Base-by-base conservation (phyloP, 1,140 invertebrate species). In the Caenorhabditis brenneri region DNA sequence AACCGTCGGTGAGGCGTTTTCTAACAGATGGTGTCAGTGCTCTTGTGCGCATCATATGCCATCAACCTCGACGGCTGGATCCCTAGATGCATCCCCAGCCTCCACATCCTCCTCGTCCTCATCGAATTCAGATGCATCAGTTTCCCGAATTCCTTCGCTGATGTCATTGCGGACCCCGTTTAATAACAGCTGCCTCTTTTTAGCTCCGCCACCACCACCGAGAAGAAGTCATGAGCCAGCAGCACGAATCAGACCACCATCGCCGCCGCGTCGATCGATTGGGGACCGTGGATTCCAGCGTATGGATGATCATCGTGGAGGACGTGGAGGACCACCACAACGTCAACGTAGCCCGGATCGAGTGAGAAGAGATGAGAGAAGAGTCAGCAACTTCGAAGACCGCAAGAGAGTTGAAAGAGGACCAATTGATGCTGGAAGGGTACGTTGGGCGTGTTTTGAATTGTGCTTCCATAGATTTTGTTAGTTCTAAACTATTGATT, bases 161-260 rank as follows among this genome's bases (percentile, higher is more conserved):
- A 74, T 74, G 65, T 74, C 65, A 42, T 74, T 74, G 65, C 65
- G 65, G 65, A 74, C 65, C 65, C 65, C 65, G 22, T 74, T 74
- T 42, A 74, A 42, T 74, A 46, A 74, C 65, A 42, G 36, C 65
- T 74, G 65, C 65, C 65, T 74, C 65, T 74, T 74, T 74, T 74
- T 74, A 74, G 65, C 65, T 10, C 65, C 65, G 9, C 36, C 65
- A 33, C 15, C 58, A 65, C 31, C 58, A 65, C 7, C 58, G 31
- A 65, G 19, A 74, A 39, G 65, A 46, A 74, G 65, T 46, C 36
- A 74, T 19, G 65, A 74, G 2, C 27, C 36, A 12, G 65, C 65
- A 1, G 65, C 65, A 27, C 33, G 65, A 15, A 74, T 74, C 22
- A n/a, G 36, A 74, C 36, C 65, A 4, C 65, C 65, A 42, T 74